Evolutionary conservation across 2,888 invertebrate genomes (phyloP), one percentile per base, ranked within the genome.

Genomic region (Leuctra nigra): DNA sequence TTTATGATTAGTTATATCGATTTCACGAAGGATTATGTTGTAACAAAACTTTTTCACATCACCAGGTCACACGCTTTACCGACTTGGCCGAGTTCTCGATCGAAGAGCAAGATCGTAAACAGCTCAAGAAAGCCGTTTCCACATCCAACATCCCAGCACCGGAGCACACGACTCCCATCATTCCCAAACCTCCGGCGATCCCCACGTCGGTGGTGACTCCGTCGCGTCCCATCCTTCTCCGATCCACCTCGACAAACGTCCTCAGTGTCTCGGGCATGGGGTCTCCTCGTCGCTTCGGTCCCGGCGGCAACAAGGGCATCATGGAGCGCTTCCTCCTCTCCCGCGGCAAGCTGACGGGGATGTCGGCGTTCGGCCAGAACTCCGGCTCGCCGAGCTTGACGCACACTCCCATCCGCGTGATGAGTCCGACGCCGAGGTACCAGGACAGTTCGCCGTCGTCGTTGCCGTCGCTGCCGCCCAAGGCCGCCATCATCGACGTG

Each of bases 281-380:
- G 7, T 18, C 41, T 23, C 22, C 52, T 11, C 54, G 57, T 20
- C 61, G 61, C 20, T 85, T 86, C 65, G 79, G 82, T 4, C 82
- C 82, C 7, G 78, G 77, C 2, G 79, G 81, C 14, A 84, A 84
- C 59, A 88, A 82, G 68, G 91, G 91, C 13, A 78, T 91, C 23
- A 91, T 91, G 91, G 87, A 91, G 67, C 81, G 88, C 67, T 90
- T 90, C 69, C 80, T 91, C 60, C 88, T 87, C 58, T 86, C 84
- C 24, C 81, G 87, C 55, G 91, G 91, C 23, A 87, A 85, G 60
- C 46, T 59, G 20, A 50, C 33, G 4, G 33, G 24, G 9, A 6
- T 33, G 20, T 50, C 50, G 2, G 16, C 33, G 14, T 33, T 33
- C 22, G 33, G 50, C 22, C 9, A 16, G 2, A 33, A 33, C 16